Evolutionary conservation across 2,888 invertebrate species (phyloP), one percentile per base, ranked within the genome.

Genomic region (Rhaphigaster nebulosa): DNA sequence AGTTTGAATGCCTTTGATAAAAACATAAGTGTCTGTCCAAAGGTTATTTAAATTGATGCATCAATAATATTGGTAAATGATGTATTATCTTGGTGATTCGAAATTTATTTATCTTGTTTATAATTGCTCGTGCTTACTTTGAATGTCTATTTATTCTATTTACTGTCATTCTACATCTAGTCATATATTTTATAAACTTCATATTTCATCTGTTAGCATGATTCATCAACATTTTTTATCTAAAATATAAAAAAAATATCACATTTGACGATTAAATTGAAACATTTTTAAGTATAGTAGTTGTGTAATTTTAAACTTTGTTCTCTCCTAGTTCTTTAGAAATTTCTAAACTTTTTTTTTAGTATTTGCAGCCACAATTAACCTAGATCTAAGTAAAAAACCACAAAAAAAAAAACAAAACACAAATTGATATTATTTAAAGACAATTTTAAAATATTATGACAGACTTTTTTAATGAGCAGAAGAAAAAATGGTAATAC

Each of bases 21-120:
- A 89, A 89, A 89, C 89, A 52, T 60, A 89, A 80, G 70, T n/a
- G 70, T 50, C 89, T 89, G 89, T 89, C 52, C 50, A 45, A 70
- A 76, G 89, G 60, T 29, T 54, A 5, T 87, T 87, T 87, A 26
- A 65, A 41, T 89, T 89, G 34, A 60, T 60, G 15, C 65, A 56
- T 34, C 29, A 89, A 60, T 89, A n/a, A 56, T 38, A 76, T 76
- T 76, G 6, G 34, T 76, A 76, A 76, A 76, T 38, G 15, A 76
- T 76, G 1, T 76, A 18, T 38, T 38, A 20, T 76, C 38, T 41
- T 38, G 41, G 26, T 84, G 26, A n/a, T 84, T 45, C 84, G 50
- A n/a, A 84, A 45, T 84, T 84, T 76, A 65, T 29, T 41, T n/a
- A 34, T 38, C 34, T 38, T 38, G 20, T 76, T 29, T 18, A 29